Percentiles rank a stretch among this genome's conserved stretches.
These are phyloP conservation scores for Cheilosia grossa DNA, from an alignment of 2,888 invertebrate genomes.

Conservation along the genomic window DNA sequence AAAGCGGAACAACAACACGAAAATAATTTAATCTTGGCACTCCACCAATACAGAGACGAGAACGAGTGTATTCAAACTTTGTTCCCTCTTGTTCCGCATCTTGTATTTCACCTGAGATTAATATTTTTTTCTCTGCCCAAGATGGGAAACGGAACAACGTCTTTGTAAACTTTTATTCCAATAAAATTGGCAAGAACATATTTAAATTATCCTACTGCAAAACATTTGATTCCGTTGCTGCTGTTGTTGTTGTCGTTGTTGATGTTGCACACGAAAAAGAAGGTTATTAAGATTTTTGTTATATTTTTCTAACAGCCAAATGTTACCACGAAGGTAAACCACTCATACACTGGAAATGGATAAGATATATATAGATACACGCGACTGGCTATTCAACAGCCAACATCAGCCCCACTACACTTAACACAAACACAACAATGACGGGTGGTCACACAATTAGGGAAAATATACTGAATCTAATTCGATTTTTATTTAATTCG, in stretches of 20 bases:
- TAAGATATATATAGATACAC: slow-evolving; percentile 18
- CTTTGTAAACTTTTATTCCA: slow-evolving; percentile 16
- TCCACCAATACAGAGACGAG: slow-evolving; percentile 37
- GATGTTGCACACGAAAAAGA: slow-evolving; percentile 6
- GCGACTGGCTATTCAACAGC: slow-evolving; percentile 58
- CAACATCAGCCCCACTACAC: slow-evolving; percentile 25
- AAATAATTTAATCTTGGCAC: slow-evolving; percentile 28
- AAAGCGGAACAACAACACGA: slow-evolving; percentile 44
- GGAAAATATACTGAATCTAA: slow-evolving; percentile 56
- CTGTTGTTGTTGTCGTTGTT: slow-evolving; percentile 1
- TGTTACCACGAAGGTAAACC: slow-evolving; percentile 73
- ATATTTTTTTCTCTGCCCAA: slow-evolving; percentile 5
- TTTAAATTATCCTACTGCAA: slow-evolving; percentile 9
- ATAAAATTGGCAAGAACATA: slow-evolving; percentile 22
- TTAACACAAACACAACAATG: slow-evolving; percentile 57
- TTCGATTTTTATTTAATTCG: slow-evolving; percentile 33
- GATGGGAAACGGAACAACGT: slow-evolving; percentile 1
- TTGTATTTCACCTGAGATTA: slow-evolving; percentile 59
- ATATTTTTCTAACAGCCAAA: slow-evolving; percentile 63
- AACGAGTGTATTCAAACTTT: slow-evolving; percentile 19
- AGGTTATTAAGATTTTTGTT: slow-evolving; percentile 54
- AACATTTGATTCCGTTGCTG: slow-evolving; percentile 21
- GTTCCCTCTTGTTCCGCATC: slow-evolving; percentile 42
- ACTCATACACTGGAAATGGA: slow-evolving; percentile 63
- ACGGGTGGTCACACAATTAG: slow-evolving; percentile 61